Percentiles rank a stretch among this genome's conserved stretches.
Conservation (phyloP, 1,140 invertebrate genomes). For the Trichonephila clavipes region DNA sequence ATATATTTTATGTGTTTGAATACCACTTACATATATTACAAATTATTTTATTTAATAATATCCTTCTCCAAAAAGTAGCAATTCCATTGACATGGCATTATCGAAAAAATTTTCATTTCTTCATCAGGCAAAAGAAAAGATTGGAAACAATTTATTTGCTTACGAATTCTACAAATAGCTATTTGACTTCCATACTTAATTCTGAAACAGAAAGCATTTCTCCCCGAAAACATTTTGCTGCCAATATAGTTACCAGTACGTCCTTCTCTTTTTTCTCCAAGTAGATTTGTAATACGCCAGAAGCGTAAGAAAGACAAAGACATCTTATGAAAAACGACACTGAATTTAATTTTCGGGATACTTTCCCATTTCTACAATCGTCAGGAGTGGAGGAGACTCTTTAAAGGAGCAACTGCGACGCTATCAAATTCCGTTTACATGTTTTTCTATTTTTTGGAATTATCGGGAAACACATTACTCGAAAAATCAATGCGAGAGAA, state of each 20-base stretch:
- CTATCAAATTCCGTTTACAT: constrained; percentile 65
- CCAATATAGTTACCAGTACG: background rate
- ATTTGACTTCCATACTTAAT: background rate
- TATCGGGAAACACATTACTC: constrained; percentile 61
- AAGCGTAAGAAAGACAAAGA: background rate
- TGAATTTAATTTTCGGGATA: constrained; percentile 34
- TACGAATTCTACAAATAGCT: background rate
- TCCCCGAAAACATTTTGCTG: background rate
- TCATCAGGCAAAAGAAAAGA: background rate
- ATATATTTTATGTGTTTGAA: too few species aligned
- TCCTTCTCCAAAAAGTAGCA: background rate
- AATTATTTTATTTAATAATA: background rate
- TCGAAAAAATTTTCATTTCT: background rate
- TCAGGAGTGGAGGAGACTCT: background rate
- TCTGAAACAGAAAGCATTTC: background rate
- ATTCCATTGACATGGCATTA: background rate
- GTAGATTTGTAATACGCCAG: background rate
- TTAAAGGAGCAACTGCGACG: background rate
- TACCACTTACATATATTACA: too few species aligned
- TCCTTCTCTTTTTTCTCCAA: background rate
- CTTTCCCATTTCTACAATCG: background rate
- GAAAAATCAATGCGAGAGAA: constrained; percentile 42
- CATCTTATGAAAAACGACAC: constrained; percentile 21
- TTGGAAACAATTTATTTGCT: background rate
- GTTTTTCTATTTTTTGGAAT: constrained; percentile 58